Conservation (phyloP, 2,113 vertebrate species). For the Myrmophylax atrothorax region DNA sequence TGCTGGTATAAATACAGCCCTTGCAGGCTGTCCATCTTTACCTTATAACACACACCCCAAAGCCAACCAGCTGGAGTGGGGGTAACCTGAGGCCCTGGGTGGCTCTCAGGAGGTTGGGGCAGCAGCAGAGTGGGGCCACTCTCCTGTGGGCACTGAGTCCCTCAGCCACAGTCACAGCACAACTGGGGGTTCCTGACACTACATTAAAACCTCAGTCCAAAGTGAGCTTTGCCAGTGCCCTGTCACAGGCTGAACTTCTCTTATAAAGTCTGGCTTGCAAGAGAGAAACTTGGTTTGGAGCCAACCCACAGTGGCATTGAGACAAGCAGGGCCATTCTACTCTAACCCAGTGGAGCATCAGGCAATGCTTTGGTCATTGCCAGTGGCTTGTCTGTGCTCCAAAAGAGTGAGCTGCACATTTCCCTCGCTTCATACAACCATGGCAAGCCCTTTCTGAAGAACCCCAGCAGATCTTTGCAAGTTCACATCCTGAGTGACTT, state of each 20-base stretch:
- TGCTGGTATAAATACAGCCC: background rate
- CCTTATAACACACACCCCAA: background rate
- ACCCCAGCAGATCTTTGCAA: background rate
- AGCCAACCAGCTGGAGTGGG: background rate
- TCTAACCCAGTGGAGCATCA: background rate
- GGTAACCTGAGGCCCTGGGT: background rate
- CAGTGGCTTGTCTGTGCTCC: constrained; percentile 9
- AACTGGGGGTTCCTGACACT: background rate
- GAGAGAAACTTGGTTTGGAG: background rate
- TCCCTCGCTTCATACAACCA: background rate
- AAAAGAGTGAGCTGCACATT: background rate
- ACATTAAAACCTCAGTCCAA: background rate
- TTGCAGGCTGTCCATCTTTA: background rate
- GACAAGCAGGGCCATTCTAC: background rate
- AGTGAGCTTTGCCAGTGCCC: background rate
- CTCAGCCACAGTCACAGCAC: accelerated
- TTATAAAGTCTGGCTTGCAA: background rate
- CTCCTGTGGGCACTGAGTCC: background rate
- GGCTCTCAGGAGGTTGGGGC: background rate
- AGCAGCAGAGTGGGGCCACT: background rate
- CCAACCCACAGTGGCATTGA: background rate
- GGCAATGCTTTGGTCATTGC: background rate
- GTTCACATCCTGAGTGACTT: background rate
- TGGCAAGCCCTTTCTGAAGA: background rate
- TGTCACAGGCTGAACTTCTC: background rate